Evolutionary conservation across 1,140 invertebrate genomes (phyloP), one percentile per base, ranked within the genome.

Genomic region (Anoplolepis gracilipes): DNA sequence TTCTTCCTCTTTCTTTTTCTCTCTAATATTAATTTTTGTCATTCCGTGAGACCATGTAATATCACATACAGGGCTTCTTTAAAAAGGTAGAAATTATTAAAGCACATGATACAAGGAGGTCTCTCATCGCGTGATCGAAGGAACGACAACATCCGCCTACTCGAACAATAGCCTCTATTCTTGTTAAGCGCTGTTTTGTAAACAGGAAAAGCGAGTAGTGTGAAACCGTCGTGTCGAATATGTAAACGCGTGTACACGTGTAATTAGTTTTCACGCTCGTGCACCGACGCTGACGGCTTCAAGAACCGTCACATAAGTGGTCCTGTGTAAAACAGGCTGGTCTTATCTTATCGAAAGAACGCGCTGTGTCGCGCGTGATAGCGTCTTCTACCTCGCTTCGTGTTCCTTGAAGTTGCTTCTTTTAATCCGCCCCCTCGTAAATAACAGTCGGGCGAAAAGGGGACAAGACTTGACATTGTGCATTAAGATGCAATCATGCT

Each of bases 271-370:
- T 84, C 81, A 86, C 85, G 49, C 64, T 53, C 64, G 72, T 65
- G 67, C 42, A 55, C 2, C 67, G 46, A 30, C 16, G 57, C 49
- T 73, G 57, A 69, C 33, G 39, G 59, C 59, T 69, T 69, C 69
- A 46, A 61, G 65, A 73, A 6, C 36, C 75, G 39, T 65, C 59
- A 64, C 42, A 77, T 85, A 85, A 88, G 55, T 57, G 87, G 33
- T 69, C 61, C 39, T 64, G 55, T 53, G 55, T 53, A 69, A n/a
- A n/a, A 28, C 55, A 30, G 13, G 64, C 87, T 49, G 78, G 62
- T 11, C 84, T 93, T 92, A 93, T 92, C 92, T 93, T 93, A 93
- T 93, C 92, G 62, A 16, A 55, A 61, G 70, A 86, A 84, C 79
- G 73, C 81, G 82, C 81, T 75, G 84, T 78, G 86, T 87, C 90